These are phyloP conservation scores for Fregata magnificens DNA, from an alignment of 2,113 vertebrate species.

Conservation along the genomic window DNA sequence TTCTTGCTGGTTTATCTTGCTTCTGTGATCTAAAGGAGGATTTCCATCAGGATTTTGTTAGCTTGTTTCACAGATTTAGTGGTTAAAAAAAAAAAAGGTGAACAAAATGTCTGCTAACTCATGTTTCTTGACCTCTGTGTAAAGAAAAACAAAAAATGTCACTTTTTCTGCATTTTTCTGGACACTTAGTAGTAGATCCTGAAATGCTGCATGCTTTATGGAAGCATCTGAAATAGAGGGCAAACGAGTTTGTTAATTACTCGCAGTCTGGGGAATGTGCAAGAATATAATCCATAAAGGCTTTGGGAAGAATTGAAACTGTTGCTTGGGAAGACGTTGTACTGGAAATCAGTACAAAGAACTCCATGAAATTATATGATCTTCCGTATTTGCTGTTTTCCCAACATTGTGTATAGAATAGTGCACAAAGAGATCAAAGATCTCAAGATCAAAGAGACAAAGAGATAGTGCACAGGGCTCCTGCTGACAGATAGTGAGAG, in stretches of 20 bases:
- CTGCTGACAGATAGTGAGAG: neutral
- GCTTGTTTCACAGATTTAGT: neutral
- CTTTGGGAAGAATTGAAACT: neutral
- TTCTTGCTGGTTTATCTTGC: neutral
- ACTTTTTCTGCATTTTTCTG: neutral
- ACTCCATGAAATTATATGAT: neutral
- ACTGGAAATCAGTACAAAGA: neutral
- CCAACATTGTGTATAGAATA: fast-evolving
- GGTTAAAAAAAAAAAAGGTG: neutral
- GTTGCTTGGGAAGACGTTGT: neutral
- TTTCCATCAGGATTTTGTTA: neutral
- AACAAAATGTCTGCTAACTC: neutral
- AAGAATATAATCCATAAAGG: neutral
- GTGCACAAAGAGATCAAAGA: neutral
- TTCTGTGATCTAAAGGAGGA: neutral
- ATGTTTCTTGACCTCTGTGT: neutral
- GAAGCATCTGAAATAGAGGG: neutral
- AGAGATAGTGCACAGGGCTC: too few relatives aligned
- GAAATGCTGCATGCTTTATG: neutral
- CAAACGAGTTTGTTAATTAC: neutral
- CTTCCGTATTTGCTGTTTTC: neutral
- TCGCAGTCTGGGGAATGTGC: too few relatives aligned
- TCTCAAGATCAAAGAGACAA: too few relatives aligned
- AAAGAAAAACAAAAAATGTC: neutral
- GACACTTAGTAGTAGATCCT: neutral